These are phyloP conservation scores for Danaus melanippus DNA, from an alignment of 1,140 invertebrate species.

Conservation along the genomic window DNA sequence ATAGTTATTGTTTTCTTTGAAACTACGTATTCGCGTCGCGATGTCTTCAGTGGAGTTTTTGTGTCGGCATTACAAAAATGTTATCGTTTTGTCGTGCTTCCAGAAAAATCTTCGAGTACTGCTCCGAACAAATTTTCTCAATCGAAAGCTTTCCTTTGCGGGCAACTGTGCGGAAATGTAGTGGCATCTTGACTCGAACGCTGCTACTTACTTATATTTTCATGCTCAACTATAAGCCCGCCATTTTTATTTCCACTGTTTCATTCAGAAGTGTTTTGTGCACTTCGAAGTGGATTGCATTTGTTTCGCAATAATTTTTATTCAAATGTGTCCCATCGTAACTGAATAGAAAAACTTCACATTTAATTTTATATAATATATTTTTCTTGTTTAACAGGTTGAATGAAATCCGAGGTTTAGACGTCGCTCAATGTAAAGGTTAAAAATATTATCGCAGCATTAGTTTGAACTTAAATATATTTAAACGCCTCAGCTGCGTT, in stretches of 20 bases:
- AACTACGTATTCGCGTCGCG: neutral
- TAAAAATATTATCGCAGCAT: slow-evolving; percentile 14
- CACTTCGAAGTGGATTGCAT: slow-evolving; percentile 37
- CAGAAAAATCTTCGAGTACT: slow-evolving; percentile 37
- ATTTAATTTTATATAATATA: slow-evolving; percentile 23
- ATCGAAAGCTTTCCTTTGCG: slow-evolving; percentile 55
- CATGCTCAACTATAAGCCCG: slow-evolving; percentile 53
- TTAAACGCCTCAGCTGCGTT: too few relatives aligned
- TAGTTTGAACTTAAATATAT: slow-evolving; percentile 2
- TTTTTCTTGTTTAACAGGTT: slow-evolving; percentile 10
- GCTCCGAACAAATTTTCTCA: slow-evolving; percentile 50
- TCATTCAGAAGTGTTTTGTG: slow-evolving; percentile 46
- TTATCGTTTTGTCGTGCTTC: slow-evolving; percentile 22
- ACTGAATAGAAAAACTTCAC: slow-evolving; percentile 26
- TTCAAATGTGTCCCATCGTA: slow-evolving; percentile 33
- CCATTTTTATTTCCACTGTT: slow-evolving; percentile 56
- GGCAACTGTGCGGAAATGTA: slow-evolving; percentile 51
- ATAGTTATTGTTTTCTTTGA: slow-evolving; percentile 12
- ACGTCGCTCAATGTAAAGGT: slow-evolving; percentile 16
- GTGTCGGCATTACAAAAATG: slow-evolving; percentile 16
- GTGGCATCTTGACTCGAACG: slow-evolving; percentile 57
- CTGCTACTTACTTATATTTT: slow-evolving; percentile 48
- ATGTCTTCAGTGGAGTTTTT: slow-evolving; percentile 7
- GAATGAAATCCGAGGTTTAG: slow-evolving; percentile 13
- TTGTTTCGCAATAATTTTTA: slow-evolving; percentile 39